Evolutionary conservation across 2,113 vertebrate genomes (phyloP), one percentile per base, ranked within the genome.

Genomic region (Apodemus sylvaticus): DNA sequence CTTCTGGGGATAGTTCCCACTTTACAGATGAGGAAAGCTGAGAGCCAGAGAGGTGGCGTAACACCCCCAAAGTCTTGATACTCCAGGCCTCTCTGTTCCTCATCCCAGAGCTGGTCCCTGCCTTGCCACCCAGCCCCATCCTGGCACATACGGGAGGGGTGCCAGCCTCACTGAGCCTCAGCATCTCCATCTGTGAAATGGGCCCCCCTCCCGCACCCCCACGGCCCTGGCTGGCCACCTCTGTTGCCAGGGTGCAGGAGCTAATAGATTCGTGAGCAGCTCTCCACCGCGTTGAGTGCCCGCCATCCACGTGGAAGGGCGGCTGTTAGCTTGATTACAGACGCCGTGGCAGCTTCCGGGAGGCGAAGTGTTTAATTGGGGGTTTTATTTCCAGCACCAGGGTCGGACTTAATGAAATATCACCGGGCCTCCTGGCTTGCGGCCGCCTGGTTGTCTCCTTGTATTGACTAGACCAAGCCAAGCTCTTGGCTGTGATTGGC

Each of bases 341-440:
- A 45, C 14, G 20, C 97, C 1, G 2, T 64, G 39, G 78, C 91
- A 71, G 51, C 97, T 98, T 98, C 97, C 98, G 96, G 97, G 87
- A 96, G 94, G 97, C 76, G 95, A 97, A 96, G 90, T 20, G 96
- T 95, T 98, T 97, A 95, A 95, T 98, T 98, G 96, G 68, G 93
- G 4, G 95, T 97, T 98, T 98, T 97, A 94, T 97, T 98, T 98
- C 95, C 94, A 98, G 96, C 96, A 90, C 97, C 96, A 97, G 53
- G 74, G 26, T 48, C 53, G 90, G 97, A 96, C 83, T 97, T 98
- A 98, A 98, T 94, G 93, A 97, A 97, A 97, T 94, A 89, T 95
- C 96, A 96, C 88, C 89, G 78, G 98, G 92, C 85, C 78, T 98
- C 60, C 94, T 98, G 96, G 74, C 34, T 70, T 92, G 42, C 6